Evolutionary conservation across 2,113 vertebrate species (phyloP).

Genomic region (Typhlomys cinereus): DNA sequence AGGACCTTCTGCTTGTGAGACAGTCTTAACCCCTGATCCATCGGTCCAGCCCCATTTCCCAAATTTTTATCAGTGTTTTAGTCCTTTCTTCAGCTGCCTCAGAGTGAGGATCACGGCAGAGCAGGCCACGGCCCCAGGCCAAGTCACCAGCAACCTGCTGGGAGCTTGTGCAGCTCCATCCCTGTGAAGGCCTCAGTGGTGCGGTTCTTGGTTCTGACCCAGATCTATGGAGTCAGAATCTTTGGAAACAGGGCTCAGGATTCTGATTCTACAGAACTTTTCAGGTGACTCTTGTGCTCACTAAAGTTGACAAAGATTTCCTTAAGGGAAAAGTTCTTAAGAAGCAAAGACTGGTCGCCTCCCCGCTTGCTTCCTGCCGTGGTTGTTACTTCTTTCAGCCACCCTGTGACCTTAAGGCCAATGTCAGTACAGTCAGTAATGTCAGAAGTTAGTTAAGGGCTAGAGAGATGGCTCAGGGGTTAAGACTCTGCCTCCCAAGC

Average conservation of each 20-base stretch:
- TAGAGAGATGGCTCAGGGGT: neutral
- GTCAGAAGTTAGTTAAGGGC: neutral
- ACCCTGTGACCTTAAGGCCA: neutral
- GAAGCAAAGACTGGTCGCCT: neutral
- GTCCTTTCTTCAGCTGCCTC: no score
- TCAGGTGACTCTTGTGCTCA: neutral
- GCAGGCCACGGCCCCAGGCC: neutral
- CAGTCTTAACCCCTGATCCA: no score
- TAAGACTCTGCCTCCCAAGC: no score
- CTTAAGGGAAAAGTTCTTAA: neutral
- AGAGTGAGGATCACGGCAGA: neutral
- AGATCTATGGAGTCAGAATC: neutral
- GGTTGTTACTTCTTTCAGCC: neutral
- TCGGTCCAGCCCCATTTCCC: no score
- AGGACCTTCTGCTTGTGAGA: no score
- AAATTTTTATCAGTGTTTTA: no score
- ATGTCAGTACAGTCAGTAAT: neutral
- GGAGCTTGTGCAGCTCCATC: neutral
- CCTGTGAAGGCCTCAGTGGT: neutral
- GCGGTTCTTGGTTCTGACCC: neutral
- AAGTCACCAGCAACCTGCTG: no score
- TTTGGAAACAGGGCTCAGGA: neutral
- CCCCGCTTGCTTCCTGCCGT: neutral
- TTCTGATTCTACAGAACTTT: neutral
- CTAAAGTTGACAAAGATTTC: neutral